Evolutionary conservation across 1,140 invertebrate species (phyloP), one percentile per base, ranked within the genome.

Genomic region (Drosophila athabasca): DNA sequence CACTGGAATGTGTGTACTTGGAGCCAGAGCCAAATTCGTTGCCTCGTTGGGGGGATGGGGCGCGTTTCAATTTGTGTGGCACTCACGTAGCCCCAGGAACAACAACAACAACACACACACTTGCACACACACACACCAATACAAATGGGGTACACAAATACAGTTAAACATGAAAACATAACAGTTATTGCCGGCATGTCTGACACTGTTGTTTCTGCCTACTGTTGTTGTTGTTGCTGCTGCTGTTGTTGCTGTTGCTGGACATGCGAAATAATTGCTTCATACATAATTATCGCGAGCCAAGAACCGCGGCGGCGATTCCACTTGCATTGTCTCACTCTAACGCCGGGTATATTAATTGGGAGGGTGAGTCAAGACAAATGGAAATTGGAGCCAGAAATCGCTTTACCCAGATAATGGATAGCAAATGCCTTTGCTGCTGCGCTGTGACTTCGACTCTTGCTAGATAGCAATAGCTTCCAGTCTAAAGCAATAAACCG

Each of bases 261-360:
- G 77, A 85, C 77, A 80, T 44, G 77, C 48, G 74, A 85, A 81
- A 87, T 85, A 85, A 85, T 85, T 85, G 81, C 82, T 87, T 81
- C 74, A 85, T 85, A 87, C 81, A 85, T 85, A 85, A 85, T 85
- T 85, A 85, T 85, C 73, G 61, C 81, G 55, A 72, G 58, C 58
- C 65, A 31, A 26, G 24, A 26, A 8, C 31, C 31, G 31, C 31
- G 31, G 8, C 31, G 31, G 50, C 67, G 41, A 22, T 22, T 19
- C 17, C 17, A 19, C 43, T 46, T 5, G 24, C 48, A 26, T 39
- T 62, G 53, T 53, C 45, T 13, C 22, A 26, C 26, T 7, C 31
- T 9, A 29, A 8, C 8, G 31, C 31, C 9, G 31, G 31, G 31
- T 31, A 31, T 31, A 9, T 9, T 31, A 8, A 9, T 31, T 9